Evolutionary conservation across 2,797 vertebrate genomes (phyloP).

Genomic region (Anabas testudineus): DNA sequence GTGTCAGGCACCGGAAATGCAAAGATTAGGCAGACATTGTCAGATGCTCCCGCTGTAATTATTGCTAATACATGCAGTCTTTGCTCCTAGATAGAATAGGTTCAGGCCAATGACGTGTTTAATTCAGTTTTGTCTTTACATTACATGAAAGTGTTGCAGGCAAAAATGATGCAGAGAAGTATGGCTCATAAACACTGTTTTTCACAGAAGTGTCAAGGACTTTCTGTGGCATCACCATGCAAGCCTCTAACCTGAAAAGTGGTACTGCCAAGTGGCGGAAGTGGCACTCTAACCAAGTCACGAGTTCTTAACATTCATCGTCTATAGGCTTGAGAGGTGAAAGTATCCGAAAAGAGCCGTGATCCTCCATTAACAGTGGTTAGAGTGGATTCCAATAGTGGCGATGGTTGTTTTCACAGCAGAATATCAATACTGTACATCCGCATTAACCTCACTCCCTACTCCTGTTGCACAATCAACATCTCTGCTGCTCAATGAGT

Average conservation of each 20-base stretch:
- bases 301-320: not conserved
- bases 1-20: conserved; percentile 50
- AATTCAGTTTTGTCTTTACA: conserved; percentile 32
- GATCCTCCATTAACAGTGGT: not conserved
- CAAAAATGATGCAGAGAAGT: not conserved
- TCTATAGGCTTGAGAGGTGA: conserved; percentile 6
- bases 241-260: conserved; percentile 4
- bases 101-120: conserved; percentile 15
- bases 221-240: not conserved
- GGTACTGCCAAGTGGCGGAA: no score
- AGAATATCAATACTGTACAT: not conserved
- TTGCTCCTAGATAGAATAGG: conserved; percentile 30
- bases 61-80: conserved; percentile 50
- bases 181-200: conserved; percentile 2
- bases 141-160: not conserved
- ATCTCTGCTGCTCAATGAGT: not conserved
- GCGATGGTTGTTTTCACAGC: not conserved
- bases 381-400: not conserved
- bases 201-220: not conserved
- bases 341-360: not conserved
- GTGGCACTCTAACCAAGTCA: not conserved
- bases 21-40: conserved; percentile 52
- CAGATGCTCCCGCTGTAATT: conserved; percentile 59
- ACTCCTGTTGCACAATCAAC: not conserved
- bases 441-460: not conserved